phyloP scores from a whole-genome alignment of 1,140 invertebrate genomes.

The Drosophila parabipectinata region DNA sequence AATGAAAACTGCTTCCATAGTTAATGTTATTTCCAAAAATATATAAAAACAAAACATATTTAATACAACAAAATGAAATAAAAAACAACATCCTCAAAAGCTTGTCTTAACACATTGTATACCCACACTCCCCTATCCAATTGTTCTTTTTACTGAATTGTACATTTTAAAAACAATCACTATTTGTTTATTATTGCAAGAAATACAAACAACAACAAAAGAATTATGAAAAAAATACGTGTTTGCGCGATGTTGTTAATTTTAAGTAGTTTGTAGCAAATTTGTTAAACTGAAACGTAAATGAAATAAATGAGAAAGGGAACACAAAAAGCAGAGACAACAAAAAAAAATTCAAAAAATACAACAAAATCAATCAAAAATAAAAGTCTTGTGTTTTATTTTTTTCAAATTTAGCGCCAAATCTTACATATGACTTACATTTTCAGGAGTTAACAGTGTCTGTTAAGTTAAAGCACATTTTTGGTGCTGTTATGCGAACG shows the following conservation, averaged over 20 bases:
- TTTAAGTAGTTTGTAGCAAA: slow-evolving; percentile 76
- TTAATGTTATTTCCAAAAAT: slow-evolving; percentile 56
- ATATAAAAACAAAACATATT: background rate
- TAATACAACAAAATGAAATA: background rate
- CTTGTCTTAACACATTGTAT: slow-evolving; percentile 14
- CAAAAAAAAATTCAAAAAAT: slow-evolving; percentile 25
- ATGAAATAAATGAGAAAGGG: slow-evolving; percentile 62
- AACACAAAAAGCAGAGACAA: slow-evolving; percentile 53
- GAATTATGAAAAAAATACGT: slow-evolving; percentile 26
- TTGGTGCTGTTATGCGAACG: slow-evolving; percentile 7
- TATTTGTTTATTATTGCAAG: slow-evolving; percentile 63
- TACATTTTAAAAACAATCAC: slow-evolving; percentile 54
- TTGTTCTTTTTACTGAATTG: slow-evolving; percentile 58
- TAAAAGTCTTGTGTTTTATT: background rate
- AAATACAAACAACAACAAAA: slow-evolving; percentile 22
- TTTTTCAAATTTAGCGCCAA: slow-evolving; percentile 8
- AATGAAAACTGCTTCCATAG: slow-evolving; percentile 65
- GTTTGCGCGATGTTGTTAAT: slow-evolving; percentile 77
- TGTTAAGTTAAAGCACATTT: background rate
- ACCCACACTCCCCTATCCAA: slow-evolving; percentile 29
- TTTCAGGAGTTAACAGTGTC: background rate
- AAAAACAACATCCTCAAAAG: slow-evolving; percentile 15
- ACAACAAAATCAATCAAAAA: slow-evolving; percentile 20
- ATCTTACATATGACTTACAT: background rate
- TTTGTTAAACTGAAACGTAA: slow-evolving; percentile 67